Base-by-base conservation (phyloP, 2,888 invertebrate genomes). In the Bembecia ichneumoniformis region DNA sequence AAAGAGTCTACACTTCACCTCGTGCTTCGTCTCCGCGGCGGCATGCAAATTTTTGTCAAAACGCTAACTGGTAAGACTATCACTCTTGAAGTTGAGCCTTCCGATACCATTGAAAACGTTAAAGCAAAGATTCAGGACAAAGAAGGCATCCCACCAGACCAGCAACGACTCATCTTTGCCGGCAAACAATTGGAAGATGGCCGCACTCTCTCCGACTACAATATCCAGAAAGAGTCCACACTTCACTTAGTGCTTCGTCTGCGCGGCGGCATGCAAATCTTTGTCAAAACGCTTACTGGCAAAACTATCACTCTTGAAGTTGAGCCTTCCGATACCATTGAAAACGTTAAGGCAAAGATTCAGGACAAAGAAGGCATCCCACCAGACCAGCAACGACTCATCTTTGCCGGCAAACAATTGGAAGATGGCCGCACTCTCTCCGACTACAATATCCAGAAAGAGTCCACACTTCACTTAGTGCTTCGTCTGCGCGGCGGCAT, bases 131-230 rank as follows among this genome's bases (percentile, higher is more conserved):
- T 78, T 1, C 77, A 77, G 20, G 78, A 78, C 45, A 78, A 78
- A 45, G 78, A 78, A 17, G 78, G 78, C 0, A 78, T 78, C 2
- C 78, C 78, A 0, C 78, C 78, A 50, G 78, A 78, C 54, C 78
- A 78, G 51, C 78, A 78, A 60, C 55, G 78, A 1, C 47, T 78
- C 0, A 78, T 78, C 52, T 78, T 78, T 1, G 78, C 78, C 3
- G 71, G 82, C 0, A 82, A 82, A 13, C 82, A 82, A 16, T 20
- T 82, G 0, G 82, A 82, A 49, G 82, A 82, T 59, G 82, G 82
- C 0, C 77, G 82, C 35, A 82, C 81, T 0, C 58, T 82, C 0
- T 81, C 81, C 0, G 82, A 82, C 48, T 82, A 82, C 44, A 82
- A 82, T 10, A 82, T 82, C 3, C 82, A 82, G 4, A 82, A 82